A percentile compares a stretch with the other conserved stretches of the same genome.
Conservation (phyloP, 2,888 invertebrate genomes). For the Ametastegia equiseti region DNA sequence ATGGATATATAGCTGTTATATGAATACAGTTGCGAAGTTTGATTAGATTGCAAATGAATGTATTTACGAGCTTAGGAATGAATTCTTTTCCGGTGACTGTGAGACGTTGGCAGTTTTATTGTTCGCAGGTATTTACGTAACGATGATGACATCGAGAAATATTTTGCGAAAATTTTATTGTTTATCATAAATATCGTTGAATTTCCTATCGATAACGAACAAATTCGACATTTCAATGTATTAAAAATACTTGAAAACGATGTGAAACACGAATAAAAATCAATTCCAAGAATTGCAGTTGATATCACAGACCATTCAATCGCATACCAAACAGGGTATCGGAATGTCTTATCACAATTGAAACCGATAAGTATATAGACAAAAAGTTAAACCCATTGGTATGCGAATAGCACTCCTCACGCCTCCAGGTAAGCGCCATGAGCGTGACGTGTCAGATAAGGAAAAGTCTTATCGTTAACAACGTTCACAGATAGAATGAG, state of each 20-base stretch:
- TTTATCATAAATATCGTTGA: background rate
- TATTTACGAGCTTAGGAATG: background rate
- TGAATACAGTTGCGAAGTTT: background rate
- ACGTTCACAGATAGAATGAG: background rate
- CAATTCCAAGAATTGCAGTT: conserved; percentile 29
- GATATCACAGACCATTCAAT: background rate
- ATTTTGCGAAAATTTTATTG: background rate
- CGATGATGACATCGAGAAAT: background rate
- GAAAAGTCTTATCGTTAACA: background rate
- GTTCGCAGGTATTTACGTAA: background rate
- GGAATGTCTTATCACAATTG: conserved; percentile 25
- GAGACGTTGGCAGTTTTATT: background rate
- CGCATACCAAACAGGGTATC: background rate
- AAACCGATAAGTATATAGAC: conserved; percentile 31
- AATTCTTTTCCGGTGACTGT: background rate
- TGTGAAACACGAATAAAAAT: background rate
- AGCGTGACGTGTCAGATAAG: conserved; percentile 26
- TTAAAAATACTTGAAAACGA: background rate
- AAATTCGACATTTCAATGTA: background rate
- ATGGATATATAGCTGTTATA: background rate
- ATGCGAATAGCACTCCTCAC: conserved; percentile 37
- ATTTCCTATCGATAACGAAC: background rate
- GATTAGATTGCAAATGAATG: conserved; percentile 22
- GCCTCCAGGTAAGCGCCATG: conserved; percentile 34
- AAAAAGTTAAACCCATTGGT: conserved; percentile 29